Evolutionary conservation across 2,797 vertebrate genomes (phyloP), one percentile per base, ranked within the genome.

Genomic region (Tragopan temminckii): DNA sequence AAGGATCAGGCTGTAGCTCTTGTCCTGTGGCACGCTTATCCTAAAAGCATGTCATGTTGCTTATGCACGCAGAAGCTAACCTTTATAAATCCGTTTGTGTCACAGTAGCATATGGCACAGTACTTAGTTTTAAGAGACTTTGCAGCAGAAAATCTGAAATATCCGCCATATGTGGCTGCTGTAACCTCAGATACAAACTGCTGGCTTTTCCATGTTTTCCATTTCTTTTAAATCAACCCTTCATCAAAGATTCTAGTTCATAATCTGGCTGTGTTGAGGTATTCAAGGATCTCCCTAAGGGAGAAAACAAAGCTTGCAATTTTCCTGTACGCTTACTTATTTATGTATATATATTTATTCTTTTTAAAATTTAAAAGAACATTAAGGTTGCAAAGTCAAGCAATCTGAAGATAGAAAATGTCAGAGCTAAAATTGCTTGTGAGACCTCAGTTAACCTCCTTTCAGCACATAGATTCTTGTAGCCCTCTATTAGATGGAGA

Each of bases 101-200:
- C 62, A 57, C 40, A 46, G 59, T 31, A 31, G 43, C 63, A 48
- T 67, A 45, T 74, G 80, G 74, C 82, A 81, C 40, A n/a, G 55
- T 40, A 70, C 85, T 89, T 81, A 29, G 15, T 72, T 76, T 36
- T 86, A 59, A 72, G 77, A 1, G 5, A 69, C 82, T 90, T 76
- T 67, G 33, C 36, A 48, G 76, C 16, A 89, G 63, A 90, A 94
- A 89, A 87, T 89, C 80, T 76, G 35, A 91, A 86, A 67, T 94
- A 72, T 24, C 55, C 40, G 36, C 46, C 31, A 10, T 53, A 46
- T 62, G 33, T 70, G 57, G 63, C 52, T 89, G 38, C 70, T 81
- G 67, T 83, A 91, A 68, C 25, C 55, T 72, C 43, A 75, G 20
- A 42, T 46, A 18, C 0, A 2, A 90, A 88, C 36, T 93, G 31